Percentiles rank a stretch among this genome's conserved stretches.
phyloP scores from a whole-genome alignment of 2,888 invertebrate species.

The Drosophila crucigera region DNA sequence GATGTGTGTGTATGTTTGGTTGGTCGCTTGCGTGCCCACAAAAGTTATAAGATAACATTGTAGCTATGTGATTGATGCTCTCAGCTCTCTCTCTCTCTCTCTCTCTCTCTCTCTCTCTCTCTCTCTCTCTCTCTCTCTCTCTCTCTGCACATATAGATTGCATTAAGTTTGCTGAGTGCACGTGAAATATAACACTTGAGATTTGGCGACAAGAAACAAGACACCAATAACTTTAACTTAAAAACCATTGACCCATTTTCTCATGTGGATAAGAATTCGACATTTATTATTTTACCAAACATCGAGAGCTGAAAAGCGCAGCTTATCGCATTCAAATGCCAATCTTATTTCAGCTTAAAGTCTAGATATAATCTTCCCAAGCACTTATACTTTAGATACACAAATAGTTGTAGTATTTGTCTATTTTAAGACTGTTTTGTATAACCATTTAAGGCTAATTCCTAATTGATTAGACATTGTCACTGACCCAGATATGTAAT shows the following conservation, averaged over 20 bases:
- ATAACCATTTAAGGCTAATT: neutral
- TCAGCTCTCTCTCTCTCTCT: neutral
- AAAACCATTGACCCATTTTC: neutral
- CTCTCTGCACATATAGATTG: constrained; percentile 26
- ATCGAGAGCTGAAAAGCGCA: neutral
- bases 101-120: neutral
- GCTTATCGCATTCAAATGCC: neutral
- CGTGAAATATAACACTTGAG: neutral
- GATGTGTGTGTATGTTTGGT: neutral
- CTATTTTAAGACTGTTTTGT: neutral
- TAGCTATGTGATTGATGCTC: constrained; percentile 55
- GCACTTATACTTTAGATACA: neutral
- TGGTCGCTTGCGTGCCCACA: constrained; percentile 4
- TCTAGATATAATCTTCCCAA: neutral
- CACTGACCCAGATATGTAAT: neutral
- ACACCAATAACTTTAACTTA: constrained; percentile 6
- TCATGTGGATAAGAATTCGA: neutral
- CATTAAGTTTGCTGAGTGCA: constrained; percentile 30
- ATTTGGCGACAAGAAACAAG: constrained; percentile 1
- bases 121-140: neutral
- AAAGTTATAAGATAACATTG: constrained; percentile 42
- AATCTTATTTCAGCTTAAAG: neutral
- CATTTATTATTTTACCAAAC: neutral
- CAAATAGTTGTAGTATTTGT: neutral
- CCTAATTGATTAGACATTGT: neutral